Evolutionary conservation across 1,140 invertebrate species (phyloP), one percentile per base, ranked within the genome.

Genomic region (Venturia canescens): DNA sequence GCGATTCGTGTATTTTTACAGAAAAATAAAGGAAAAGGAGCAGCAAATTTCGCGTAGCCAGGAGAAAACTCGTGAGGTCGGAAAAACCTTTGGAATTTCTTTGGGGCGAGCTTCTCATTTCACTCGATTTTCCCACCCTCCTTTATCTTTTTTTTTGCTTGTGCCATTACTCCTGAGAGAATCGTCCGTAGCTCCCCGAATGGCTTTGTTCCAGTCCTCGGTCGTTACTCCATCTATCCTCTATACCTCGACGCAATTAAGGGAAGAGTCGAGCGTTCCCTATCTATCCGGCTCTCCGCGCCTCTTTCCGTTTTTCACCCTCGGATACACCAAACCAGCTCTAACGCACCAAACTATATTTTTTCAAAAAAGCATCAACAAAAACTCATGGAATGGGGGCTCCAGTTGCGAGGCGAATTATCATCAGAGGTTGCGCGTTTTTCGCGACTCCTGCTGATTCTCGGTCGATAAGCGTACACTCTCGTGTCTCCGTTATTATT

Each of bases 201-300:
- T 29, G 60, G 72, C 78, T 50, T 83, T 83, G 81, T 83, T 70
- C 67, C 63, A 77, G 48, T 53, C 83, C 78, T 84, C 79, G 77
- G 77, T 82, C 83, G 76, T 85, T 84, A 82, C 81, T 80, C 18
- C 50, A 71, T 13, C 53, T 48, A 72, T 70, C 44, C 82, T 60
- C 23, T 57, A 70, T 82, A 75, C 71, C 77, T 79, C 66, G 60
- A 67, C 67, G 69, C 69, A 82, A 83, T 79, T 83, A 80, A 82
- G 79, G 80, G 78, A 75, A 78, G 38, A 72, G 29, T 74, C 70
- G 48, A 77, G 77, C 72, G 48, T n/a, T 50, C 79, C 34, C 79
- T 60, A 80, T 18, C 77, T 81, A 26, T 80, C 75, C 67, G 75
- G 70, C 74, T 63, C 69, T 21, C 9, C 29, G 7, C 60, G 26